Base-by-base conservation (phyloP, 2,888 invertebrate species). In the Xylota segnis region DNA sequence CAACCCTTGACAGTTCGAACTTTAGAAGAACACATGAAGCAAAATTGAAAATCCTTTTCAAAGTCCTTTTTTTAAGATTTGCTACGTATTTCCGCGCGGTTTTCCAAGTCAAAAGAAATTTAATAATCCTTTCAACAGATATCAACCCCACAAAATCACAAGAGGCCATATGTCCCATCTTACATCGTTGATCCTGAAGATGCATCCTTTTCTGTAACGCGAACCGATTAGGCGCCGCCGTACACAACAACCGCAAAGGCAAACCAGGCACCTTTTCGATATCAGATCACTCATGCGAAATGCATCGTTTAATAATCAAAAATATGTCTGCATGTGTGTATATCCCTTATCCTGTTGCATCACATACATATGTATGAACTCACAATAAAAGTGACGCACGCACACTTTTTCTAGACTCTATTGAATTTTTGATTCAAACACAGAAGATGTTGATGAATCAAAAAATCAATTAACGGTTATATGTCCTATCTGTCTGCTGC, bases 391-490 rank as follows among this genome's bases (percentile, higher is more conserved):
- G 66, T 59, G 72, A 61, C 37, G 61, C 16, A 66, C 56, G 72
- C 50, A 79, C 37, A 74, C 54, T 50, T 63, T 45, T 78, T 75
- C 56, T 63, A 4, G 18, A 70, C 50, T 70, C 29, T 34, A 70
- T 9, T 66, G 72, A 27, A 1, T 68, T 27, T 54, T n/a, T 70
- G 75, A 23, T 23, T 3, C 1, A 23, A 23, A 23, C 23, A 23
- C 23, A 2, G 23, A 23, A 23, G 23, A 23, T 23, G 23, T 23
- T 23, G 23, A 23, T 23, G 23, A 23, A 23, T 23, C 23, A 79
- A 74, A 75, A 79, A 79, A 83, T 74, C 78, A 79, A 78, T 78
- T 83, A 83, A 83, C 74, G 54, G 71, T 68, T 71, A 32, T 65
- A 32, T 16, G 37, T 66, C 23, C 40, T 58, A 58, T 65, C 50